Base-by-base conservation (phyloP, 2,113 vertebrate genomes). In the Caranx melampygus region DNA sequence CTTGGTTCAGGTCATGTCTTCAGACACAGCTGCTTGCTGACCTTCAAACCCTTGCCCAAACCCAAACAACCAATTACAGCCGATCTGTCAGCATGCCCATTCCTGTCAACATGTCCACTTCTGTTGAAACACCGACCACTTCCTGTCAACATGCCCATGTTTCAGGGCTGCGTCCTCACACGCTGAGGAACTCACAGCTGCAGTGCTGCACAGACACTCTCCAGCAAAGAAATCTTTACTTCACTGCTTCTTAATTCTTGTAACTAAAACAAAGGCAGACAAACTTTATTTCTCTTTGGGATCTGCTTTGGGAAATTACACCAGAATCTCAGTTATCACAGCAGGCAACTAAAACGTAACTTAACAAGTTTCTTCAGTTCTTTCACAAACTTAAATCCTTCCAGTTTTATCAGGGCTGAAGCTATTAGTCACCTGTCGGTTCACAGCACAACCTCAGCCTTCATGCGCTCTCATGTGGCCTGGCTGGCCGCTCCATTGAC, bases 61-160 rank as follows among this genome's bases (percentile, higher is more conserved):
- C 35, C 69, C 65, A 78, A 62, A 76, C 57, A 77, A 35, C 42
- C 63, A 73, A 70, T 85, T 78, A 72, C 59, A 80, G 64, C 55
- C 59, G 40, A 54, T 78, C 73, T 72, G 78, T 85, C 83, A 85
- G 61, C 55, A 40, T 62, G 73, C 11, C 34, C 66, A 82, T 72
- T 72, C 45, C 73, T 77, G 78, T 84, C 69, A 78, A 78, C 51
- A 67, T 33, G 64, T 67, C 61, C 74, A 72, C 66, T 60, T 80
- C 70, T 63, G 57, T 63, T 78, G 74, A 83, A 60, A 78, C 65
- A 81, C 55, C 72, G 62, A 57, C 33, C 34, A 45, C 47, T 72
- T 78, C 69, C 70, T 86, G 47, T 76, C 58, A 76, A 72, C 79
- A 70, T 20, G 49, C 5, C 37, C 54, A 59, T 34, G 21, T 71